These are phyloP conservation scores for Pao palembangensis DNA, from an alignment of 2,113 vertebrate genomes.

Conservation along the genomic window DNA sequence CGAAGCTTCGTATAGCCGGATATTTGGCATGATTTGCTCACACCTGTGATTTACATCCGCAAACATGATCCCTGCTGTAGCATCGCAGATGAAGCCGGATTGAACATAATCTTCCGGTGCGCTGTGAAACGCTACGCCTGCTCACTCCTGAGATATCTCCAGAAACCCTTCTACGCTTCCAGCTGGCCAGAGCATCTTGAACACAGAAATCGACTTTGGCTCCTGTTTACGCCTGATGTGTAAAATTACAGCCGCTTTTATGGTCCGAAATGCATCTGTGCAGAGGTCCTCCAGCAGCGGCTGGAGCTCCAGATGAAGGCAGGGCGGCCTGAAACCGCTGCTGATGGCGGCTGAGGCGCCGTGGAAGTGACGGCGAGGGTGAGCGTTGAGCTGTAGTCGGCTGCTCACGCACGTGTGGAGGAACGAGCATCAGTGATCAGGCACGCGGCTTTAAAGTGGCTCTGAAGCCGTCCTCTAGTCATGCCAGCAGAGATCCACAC, in stretches of 20 bases:
- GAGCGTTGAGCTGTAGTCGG: no score
- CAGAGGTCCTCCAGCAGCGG: conserved; percentile 3
- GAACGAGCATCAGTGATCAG: no score
- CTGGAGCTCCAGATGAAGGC: not conserved
- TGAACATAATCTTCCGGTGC: conserved; percentile 4
- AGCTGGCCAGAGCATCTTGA: conserved; percentile 11
- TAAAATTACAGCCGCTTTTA: conserved; percentile 10
- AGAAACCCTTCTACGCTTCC: conserved; percentile 1
- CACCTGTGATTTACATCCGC: not conserved
- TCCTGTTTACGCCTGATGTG: conserved; percentile 6
- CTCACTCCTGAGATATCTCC: not conserved
- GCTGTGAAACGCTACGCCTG: not conserved
- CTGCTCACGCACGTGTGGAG: no score
- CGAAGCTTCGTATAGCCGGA: not conserved
- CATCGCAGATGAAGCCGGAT: not conserved
- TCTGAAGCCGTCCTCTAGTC: no score
- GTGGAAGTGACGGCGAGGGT: no score
- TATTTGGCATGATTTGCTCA: not conserved
- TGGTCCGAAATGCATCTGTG: conserved; percentile 6
- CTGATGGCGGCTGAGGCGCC: no score
- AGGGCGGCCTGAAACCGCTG: not conserved
- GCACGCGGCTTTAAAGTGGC: no score
- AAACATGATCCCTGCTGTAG: not conserved
- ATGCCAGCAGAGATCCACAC: no score
- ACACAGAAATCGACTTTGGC: conserved; percentile 16